Percentiles rank a stretch among this genome's conserved stretches.
phyloP scores from a whole-genome alignment of 2,888 invertebrate species.

The Bibio marci region DNA sequence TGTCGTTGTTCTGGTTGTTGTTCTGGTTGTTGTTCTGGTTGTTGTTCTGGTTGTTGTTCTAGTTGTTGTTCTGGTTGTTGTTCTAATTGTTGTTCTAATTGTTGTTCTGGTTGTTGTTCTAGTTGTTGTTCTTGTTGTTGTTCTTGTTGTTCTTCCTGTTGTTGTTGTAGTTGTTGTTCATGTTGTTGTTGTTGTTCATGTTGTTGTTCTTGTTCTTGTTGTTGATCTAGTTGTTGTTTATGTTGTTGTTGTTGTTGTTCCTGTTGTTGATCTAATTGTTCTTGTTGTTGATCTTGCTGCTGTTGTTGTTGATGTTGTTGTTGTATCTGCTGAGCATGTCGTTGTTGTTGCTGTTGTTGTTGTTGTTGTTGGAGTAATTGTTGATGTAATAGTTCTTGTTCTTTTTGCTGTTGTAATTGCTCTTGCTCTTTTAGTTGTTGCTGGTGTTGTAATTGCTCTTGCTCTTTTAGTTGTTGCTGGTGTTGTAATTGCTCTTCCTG shows the following conservation, averaged over 20 bases:
- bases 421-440: constrained; percentile 9
- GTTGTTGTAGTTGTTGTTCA: constrained; percentile 13
- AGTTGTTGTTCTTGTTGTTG: too few species aligned
- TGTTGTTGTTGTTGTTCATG: constrained; percentile 14
- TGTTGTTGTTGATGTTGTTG: constrained; percentile 13
- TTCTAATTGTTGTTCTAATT: too few species aligned
- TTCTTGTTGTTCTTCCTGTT: constrained; percentile 22
- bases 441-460: constrained; percentile 14
- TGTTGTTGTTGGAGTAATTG: constrained; percentile 22
- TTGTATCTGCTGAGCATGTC: too few species aligned
- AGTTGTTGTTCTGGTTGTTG: too few species aligned
- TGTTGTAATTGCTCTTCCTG: constrained; percentile 3
- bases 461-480: not conserved
- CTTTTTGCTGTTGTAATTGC: constrained; percentile 13
- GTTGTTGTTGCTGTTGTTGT: too few species aligned
- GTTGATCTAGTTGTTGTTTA: constrained; percentile 14
- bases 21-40: too few species aligned
- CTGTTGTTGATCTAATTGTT: too few species aligned
- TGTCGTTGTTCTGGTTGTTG: too few species aligned
- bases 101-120: too few species aligned
- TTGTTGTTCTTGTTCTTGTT: constrained; percentile 7
- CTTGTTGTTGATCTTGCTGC: constrained; percentile 23
- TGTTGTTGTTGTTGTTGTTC: constrained; percentile 2
- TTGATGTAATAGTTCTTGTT: constrained; percentile 8
- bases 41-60: too few species aligned